These are phyloP conservation scores for Mesocentrotus franciscanus DNA, from an alignment of 53 echinoderm and acorn worm species.

Conservation along the genomic window DNA sequence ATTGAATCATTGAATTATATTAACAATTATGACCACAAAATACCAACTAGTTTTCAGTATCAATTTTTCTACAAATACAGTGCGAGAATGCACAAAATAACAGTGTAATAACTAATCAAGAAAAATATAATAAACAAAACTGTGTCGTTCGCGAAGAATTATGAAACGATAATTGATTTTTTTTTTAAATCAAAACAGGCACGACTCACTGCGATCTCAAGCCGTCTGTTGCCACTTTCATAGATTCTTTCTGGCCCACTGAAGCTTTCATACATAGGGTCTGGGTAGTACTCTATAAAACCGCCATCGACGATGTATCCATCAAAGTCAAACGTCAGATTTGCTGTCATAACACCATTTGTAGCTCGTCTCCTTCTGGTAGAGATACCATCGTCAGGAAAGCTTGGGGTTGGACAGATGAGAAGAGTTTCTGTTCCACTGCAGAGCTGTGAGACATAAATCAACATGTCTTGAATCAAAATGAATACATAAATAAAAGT, in stretches of 20 bases:
- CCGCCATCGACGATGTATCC: constrained; percentile 28
- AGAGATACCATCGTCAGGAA: not conserved
- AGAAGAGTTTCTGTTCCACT: not conserved
- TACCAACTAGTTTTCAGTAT: too few species aligned
- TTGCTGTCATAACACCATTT: not conserved
- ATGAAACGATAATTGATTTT: too few species aligned
- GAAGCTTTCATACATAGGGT: constrained; percentile 25
- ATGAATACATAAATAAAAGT: not conserved
- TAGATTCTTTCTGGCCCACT: not conserved
- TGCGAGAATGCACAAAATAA: too few species aligned
- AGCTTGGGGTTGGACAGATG: constrained; percentile 29
- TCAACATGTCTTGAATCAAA: not conserved
- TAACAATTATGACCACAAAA: too few species aligned
- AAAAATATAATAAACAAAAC: too few species aligned
- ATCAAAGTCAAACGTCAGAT: constrained; percentile 41
- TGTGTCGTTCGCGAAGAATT: too few species aligned
- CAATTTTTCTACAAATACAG: too few species aligned
- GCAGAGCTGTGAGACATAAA: not conserved
- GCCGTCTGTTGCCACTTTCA: not conserved
- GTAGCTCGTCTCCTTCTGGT: not conserved
- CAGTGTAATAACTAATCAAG: too few species aligned
- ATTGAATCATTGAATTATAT: too few species aligned
- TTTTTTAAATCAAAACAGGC: too few species aligned
- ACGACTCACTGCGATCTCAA: constrained; percentile 2
- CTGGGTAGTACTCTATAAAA: not conserved